Evolutionary conservation across 2,888 invertebrate species (phyloP).

Genomic region (Ramazzottius varieornatus): DNA sequence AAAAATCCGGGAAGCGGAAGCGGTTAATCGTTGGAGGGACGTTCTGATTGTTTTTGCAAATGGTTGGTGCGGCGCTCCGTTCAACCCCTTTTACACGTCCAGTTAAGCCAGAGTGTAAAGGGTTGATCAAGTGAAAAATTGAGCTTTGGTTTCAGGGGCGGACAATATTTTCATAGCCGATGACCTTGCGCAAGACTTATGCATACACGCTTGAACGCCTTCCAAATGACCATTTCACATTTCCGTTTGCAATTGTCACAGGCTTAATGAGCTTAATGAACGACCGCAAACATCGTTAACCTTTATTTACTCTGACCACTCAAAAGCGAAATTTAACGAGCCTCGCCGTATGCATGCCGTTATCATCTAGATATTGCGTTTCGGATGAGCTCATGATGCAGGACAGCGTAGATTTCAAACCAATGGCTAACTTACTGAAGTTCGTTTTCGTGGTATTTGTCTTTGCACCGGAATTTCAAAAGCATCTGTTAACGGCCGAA

Average conservation of each 20-base stretch:
- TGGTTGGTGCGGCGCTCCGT: neutral
- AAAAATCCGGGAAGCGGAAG: neutral
- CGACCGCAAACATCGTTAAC: slow-evolving; percentile 3
- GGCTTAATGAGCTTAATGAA: neutral
- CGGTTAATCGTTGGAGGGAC: neutral
- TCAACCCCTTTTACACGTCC: too few relatives aligned
- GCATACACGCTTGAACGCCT: neutral
- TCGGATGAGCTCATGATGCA: too few relatives aligned
- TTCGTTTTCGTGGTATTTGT: too few relatives aligned
- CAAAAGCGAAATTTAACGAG: neutral
- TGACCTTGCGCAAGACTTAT: neutral
- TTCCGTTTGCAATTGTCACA: neutral
- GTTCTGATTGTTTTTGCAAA: neutral
- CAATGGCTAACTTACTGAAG: too few relatives aligned
- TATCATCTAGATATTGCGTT: too few relatives aligned
- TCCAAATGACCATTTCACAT: neutral
- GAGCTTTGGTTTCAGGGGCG: neutral
- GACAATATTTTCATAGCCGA: neutral
- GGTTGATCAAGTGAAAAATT: neutral
- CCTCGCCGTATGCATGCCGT: too few relatives aligned
- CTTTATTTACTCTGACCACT: neutral
- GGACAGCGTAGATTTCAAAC: too few relatives aligned
- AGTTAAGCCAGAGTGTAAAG: neutral
- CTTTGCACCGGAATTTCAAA: too few relatives aligned
- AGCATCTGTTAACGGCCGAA: too few relatives aligned